A percentile compares a stretch with the other conserved stretches of the same genome.
These are phyloP conservation scores for Prostheceraeus crozeri DNA, from an alignment of 2,888 invertebrate species.

Conservation along the genomic window DNA sequence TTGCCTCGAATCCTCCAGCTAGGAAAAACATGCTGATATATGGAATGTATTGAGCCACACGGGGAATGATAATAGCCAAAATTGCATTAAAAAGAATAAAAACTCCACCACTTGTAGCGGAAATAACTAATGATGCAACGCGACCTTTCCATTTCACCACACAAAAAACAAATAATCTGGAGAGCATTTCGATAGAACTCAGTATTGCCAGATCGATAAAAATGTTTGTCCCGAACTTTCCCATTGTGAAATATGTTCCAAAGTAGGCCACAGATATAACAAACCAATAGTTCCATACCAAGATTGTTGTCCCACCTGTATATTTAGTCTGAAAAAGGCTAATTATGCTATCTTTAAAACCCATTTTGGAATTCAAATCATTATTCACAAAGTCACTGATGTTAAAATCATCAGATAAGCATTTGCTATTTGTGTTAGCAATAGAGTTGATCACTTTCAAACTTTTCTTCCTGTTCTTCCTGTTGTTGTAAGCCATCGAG, in stretches of 20 bases:
- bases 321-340: no score
- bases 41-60: no score
- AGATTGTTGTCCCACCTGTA: neutral
- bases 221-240: constrained; percentile 3
- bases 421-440: no score
- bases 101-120: constrained; percentile 4
- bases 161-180: constrained; percentile 7
- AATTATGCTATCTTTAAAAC: no score
- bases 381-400: no score
- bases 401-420: no score
- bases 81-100: neutral
- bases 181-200: constrained; percentile 6
- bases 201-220: neutral
- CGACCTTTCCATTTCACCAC: constrained; percentile 1
- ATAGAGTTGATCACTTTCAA: no score
- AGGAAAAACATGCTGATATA: constrained; percentile 25
- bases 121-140: neutral
- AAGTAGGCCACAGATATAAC: constrained; percentile 15
- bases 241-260: constrained; percentile 6
- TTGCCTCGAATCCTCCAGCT: constrained; percentile 22
- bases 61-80: no score
- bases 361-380: no score
- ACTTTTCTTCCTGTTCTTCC: constrained; percentile 11
- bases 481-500: constrained; percentile 22
- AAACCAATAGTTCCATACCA: constrained; percentile 21